A percentile compares a stretch with the other conserved stretches of the same genome.
Conservation (phyloP, 2,888 invertebrate species). For the Drosophila melanocephala region DNA sequence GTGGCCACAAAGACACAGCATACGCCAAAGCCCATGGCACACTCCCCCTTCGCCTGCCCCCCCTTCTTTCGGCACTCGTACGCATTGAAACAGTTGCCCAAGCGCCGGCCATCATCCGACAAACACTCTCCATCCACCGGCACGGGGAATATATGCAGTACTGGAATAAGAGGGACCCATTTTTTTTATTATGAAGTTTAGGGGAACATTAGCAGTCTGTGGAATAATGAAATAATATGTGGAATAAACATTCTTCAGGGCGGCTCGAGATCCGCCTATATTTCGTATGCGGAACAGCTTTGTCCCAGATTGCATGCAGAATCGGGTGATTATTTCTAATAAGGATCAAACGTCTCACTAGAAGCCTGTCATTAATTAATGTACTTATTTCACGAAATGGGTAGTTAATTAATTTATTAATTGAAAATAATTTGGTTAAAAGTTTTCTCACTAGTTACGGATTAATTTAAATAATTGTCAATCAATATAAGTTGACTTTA, state of each 20-base stretch:
- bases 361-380: not conserved
- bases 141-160: slow-evolving; percentile 93
- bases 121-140: slow-evolving; percentile 93
- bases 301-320: not conserved
- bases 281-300: not conserved
- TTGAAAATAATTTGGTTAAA: not conserved
- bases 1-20: slow-evolving; percentile 93
- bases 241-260: not conserved
- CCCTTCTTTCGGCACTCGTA: slow-evolving; percentile 93
- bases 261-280: not conserved
- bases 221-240: not conserved
- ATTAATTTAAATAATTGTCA: not conserved
- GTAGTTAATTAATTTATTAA: not conserved
- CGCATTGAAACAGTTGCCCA: slow-evolving; percentile 92
- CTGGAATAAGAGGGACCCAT: slow-evolving; percentile 84
- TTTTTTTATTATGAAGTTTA: not conserved
- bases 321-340: not conserved
- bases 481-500: not conserved
- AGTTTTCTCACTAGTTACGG: not conserved
- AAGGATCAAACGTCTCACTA: not conserved
- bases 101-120: slow-evolving; percentile 89
- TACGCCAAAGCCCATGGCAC: slow-evolving; percentile 93
- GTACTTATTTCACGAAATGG: too few species aligned
- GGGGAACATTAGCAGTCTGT: not conserved
- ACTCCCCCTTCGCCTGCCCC: slow-evolving; percentile 90